phyloP scores from a whole-genome alignment of 1,140 invertebrate species.

The Saccostrea cuccullata region DNA sequence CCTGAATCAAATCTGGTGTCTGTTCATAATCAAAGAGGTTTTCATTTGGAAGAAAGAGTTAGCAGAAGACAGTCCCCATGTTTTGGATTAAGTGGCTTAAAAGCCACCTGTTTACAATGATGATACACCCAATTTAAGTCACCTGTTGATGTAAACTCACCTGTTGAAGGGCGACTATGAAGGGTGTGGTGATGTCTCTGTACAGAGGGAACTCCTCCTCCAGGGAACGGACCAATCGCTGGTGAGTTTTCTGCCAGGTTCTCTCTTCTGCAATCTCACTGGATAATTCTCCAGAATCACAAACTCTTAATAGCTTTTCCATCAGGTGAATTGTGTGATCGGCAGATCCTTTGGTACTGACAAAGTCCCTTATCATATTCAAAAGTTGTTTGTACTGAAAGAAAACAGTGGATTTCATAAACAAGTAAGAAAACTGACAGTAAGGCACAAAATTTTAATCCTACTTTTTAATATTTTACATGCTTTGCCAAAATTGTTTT shows the following conservation, averaged over 20 bases:
- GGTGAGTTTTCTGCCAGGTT: conserved; percentile 68
- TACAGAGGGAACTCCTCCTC: conserved; percentile 65
- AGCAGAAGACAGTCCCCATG: too few relatives aligned
- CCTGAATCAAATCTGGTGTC: too few relatives aligned
- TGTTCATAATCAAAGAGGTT: too few relatives aligned
- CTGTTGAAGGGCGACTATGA: conserved; percentile 65
- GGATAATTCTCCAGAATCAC: conserved; percentile 17
- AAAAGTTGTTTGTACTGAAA: conserved; percentile 60
- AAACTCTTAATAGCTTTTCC: conserved; percentile 55
- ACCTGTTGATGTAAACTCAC: conserved; percentile 47
- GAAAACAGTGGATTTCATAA: conserved; percentile 59
- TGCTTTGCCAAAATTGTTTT: too few relatives aligned
- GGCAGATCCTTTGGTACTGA: conserved; percentile 61
- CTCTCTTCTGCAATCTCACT: conserved; percentile 62
- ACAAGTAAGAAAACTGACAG: too few relatives aligned
- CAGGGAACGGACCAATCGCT: conserved; percentile 66
- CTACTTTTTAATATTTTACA: too few relatives aligned
- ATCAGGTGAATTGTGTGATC: conserved; percentile 60
- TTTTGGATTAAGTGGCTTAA: too few relatives aligned
- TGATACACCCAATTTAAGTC: too few relatives aligned
- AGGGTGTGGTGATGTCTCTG: conserved; percentile 71
- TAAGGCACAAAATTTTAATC: too few relatives aligned
- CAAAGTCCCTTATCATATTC: conserved; percentile 59
- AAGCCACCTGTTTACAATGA: too few relatives aligned
- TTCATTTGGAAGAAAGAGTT: too few relatives aligned